Evolutionary conservation across 2,888 invertebrate genomes (phyloP), one percentile per base, ranked within the genome.

Genomic region (Liodrosophila aerea): DNA sequence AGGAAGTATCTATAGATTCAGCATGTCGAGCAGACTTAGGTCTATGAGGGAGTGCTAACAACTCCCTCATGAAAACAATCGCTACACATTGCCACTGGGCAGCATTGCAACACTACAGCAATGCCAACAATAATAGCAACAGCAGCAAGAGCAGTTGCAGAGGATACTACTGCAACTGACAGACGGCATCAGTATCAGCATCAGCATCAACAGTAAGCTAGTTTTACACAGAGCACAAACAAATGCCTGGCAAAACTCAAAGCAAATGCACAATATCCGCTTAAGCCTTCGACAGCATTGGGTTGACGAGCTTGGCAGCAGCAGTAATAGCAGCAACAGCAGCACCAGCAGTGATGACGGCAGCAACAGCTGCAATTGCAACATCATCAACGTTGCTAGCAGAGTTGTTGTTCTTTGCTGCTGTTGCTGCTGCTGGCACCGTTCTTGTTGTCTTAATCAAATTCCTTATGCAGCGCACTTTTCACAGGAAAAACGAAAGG

Each of bases 241-340:
- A 78, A 85, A 78, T 75, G 85, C 80, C 22, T 39, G 37, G 68
- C 46, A 53, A 53, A 68, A 71, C 60, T 66, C 68, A 53, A 61
- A 68, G 71, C 80, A 85, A 80, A 80, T 80, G 86, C 76, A 73
- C 81, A 73, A 66, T 81, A 80, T 76, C 84, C 82, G 64, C 70
- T 65, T 76, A 84, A 86, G 77, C 77, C 81, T 81, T 86, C 84
- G 85, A 86, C 86, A 85, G 72, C 57, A 57, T 27, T 64, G 58
- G 59, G 58, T 58, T 64, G 56, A 56, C 64, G 64, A 53, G 50
- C 58, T 39, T 44, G 60, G 41, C 62, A 63, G 54, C 54, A 50
- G 16, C 41, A 57, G 18, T n/a, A 31, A 29, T 11, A 43, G 13
- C 39, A 46, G 13, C 52, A 49, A 5, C 34, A 49, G 7, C 46